Evolutionary conservation across 2,797 vertebrate genomes (phyloP).

Genomic region (Gambelia wislizenii): DNA sequence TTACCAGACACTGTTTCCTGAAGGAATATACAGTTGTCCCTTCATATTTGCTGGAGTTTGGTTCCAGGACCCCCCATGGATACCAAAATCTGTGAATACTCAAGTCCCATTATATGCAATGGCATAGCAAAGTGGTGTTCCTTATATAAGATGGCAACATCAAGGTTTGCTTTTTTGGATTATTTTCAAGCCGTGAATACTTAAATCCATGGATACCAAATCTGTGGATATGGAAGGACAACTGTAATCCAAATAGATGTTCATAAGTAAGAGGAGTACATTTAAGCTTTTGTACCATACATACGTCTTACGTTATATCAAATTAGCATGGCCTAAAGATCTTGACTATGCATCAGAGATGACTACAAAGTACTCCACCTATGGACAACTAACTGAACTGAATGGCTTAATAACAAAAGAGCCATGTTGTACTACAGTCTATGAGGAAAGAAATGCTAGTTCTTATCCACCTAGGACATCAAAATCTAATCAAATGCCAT

Average conservation of each 20-base stretch:
- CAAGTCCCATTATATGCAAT: too few species aligned
- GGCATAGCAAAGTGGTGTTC: too few species aligned
- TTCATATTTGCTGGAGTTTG: too few species aligned
- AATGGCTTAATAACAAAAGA: background rate
- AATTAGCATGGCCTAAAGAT: background rate
- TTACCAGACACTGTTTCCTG: background rate
- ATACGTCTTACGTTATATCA: background rate
- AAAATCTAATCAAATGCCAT: background rate
- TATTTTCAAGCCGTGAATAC: too few species aligned
- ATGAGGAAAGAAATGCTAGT: background rate
- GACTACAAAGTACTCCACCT: background rate
- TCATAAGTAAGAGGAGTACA: background rate
- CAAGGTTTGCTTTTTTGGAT: too few species aligned
- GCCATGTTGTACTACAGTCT: background rate
- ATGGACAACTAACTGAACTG: background rate
- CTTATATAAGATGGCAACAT: too few species aligned
- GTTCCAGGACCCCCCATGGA: too few species aligned
- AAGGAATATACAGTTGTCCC: too few species aligned
- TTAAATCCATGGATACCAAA: too few species aligned
- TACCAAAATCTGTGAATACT: too few species aligned
- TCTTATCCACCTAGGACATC: background rate
- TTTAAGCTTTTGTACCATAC: background rate
- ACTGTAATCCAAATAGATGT: background rate
- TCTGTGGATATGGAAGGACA: too few species aligned
- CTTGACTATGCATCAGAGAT: background rate